Conservation (phyloP, 2,797 vertebrate genomes). For the Enteromius fasciolatus region DNA sequence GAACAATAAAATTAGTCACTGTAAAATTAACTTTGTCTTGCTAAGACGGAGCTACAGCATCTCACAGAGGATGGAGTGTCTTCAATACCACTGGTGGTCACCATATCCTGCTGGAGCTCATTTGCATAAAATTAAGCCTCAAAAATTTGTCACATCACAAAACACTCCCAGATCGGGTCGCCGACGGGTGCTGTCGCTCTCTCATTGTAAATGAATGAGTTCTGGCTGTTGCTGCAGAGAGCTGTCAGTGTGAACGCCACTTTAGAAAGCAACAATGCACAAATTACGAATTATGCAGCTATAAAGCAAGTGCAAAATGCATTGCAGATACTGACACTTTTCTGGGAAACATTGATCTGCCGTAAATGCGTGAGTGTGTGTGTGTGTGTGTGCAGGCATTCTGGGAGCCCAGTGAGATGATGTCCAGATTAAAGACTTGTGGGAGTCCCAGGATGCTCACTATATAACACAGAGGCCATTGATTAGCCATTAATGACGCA, state of each 20-base stretch:
- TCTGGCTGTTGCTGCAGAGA: constrained; percentile 6
- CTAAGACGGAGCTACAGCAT: neutral
- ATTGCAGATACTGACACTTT: constrained; percentile 44
- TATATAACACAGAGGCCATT: constrained; percentile 75
- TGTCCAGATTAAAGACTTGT: constrained; percentile 68
- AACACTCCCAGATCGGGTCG: constrained; percentile 11
- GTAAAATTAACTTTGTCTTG: neutral
- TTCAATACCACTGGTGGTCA: neutral
- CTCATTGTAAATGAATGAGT: constrained; percentile 16
- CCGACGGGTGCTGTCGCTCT: neutral
- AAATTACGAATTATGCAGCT: constrained; percentile 25
- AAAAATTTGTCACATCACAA: constrained; percentile 2
- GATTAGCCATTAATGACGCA: constrained; percentile 82
- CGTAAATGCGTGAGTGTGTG: constrained; percentile 8
- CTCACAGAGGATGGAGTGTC: neutral
- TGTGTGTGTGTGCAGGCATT: constrained; percentile 37
- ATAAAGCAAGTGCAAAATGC: constrained; percentile 36
- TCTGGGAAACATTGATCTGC: constrained; percentile 30
- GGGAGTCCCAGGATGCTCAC: constrained; percentile 70
- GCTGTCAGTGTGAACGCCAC: constrained; percentile 11
- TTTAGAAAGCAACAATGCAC: constrained; percentile 34
- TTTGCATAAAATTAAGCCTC: constrained; percentile 6
- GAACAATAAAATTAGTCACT: neutral
- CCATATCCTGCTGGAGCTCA: neutral
- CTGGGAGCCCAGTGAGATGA: constrained; percentile 57